Evolutionary conservation across 2,113 vertebrate genomes (phyloP), one percentile per base, ranked within the genome.

Genomic region (Corynorhinus townsendii): DNA sequence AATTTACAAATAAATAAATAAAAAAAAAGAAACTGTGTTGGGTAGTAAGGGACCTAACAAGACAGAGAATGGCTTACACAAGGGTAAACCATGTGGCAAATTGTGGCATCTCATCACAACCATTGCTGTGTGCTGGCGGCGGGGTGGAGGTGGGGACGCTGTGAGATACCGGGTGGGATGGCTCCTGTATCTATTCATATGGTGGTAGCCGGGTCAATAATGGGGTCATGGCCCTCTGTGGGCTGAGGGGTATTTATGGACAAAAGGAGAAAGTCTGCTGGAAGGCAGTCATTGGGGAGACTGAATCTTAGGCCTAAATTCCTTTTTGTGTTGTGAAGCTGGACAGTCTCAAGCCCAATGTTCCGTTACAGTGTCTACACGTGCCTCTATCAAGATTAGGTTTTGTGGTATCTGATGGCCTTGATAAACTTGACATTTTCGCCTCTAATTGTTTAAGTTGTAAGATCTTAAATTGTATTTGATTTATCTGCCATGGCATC

Each of bases 101-200:
- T 16, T 64, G 28, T 16, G 47, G 43, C 7, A 40, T 59, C 38
- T 71, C 40, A 12, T 66, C 35, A 11, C 10, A 26, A 19, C 40
- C 45, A 24, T 33, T 28, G 43, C 28, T 35, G 59, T 43, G n/a
- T n/a, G 22, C 47, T 9, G 3, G 16, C 8, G 16, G 20, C 1
- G 0, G 20, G n/a, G n/a, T n/a, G n/a, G 14, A 3, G 40, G 11
- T 7, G 19, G 12, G 17, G 40, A 4, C 4, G 12, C 59, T 66
- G 9, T 49, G 20, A 69, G 40, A 38, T 71, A 79, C 49, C 33
- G 38, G 11, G 35, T 40, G 81, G 8, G 1, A 20, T 73, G 77
- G 24, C 54, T 59, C 33, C 75, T 15, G 11, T 10, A 22, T 59
- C 20, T 20, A 20, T 20, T 20, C 11, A 82, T 43, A 49, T 1